A percentile compares a stretch with the other conserved stretches of the same genome.
phyloP scores from a whole-genome alignment of 30 jellyfish, hydroid and myxozoan species.

The Nemopilema nomurai region DNA sequence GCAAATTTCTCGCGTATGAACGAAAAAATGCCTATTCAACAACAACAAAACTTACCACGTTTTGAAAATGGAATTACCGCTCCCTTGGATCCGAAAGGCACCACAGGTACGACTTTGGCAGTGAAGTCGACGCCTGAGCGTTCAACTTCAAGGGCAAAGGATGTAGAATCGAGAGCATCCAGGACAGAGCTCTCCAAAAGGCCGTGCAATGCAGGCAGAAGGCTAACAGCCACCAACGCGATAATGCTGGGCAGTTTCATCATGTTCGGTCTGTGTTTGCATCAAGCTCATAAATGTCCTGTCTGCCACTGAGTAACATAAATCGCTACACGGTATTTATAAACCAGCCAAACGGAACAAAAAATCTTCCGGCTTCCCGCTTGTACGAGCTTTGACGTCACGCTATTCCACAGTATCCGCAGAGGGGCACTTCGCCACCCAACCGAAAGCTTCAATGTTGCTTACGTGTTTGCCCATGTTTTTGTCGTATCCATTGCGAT shows the following conservation, averaged over 20 bases:
- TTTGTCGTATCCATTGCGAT: too few species aligned
- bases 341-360: too few species aligned
- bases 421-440: too few species aligned
- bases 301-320: too few species aligned
- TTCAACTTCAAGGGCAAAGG: slow-evolving; percentile 37
- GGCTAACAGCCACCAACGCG: not conserved
- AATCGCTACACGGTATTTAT: too few species aligned
- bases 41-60: not conserved
- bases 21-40: not conserved
- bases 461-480: too few species aligned
- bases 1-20: not conserved
- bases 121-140: slow-evolving; percentile 5
- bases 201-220: not conserved
- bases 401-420: too few species aligned
- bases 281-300: too few species aligned
- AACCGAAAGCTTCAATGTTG: too few species aligned
- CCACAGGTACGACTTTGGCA: not conserved
- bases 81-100: too few species aligned
- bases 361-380: too few species aligned
- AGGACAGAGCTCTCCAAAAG: slow-evolving; percentile 51
- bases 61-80: not conserved
- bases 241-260: not conserved
- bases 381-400: too few species aligned
- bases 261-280: not conserved
- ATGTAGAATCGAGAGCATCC: slow-evolving; percentile 47